Percentiles rank a stretch among this genome's conserved stretches.
phyloP scores from a whole-genome alignment of 2,888 invertebrate species.

The Caenorhabditis drosophilae region DNA sequence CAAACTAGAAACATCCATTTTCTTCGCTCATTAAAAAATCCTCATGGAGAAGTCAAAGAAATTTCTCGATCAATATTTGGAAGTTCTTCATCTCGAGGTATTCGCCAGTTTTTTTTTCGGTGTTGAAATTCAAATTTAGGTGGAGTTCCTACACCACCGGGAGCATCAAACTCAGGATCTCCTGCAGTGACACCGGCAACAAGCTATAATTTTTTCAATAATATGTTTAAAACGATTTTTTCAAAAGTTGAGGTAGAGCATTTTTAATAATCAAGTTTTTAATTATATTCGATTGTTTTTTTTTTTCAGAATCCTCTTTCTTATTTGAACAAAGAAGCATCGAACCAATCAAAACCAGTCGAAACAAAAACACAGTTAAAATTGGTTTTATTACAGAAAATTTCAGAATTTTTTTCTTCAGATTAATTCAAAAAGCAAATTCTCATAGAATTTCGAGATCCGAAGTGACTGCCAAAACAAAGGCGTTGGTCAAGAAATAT shows the following conservation, averaged over 20 bases:
- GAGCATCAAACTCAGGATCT: background rate
- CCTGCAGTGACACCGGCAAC: slow-evolving; percentile 16
- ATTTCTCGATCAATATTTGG: background rate
- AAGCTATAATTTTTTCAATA: slow-evolving; percentile 30
- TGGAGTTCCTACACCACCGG: slow-evolving; percentile 1
- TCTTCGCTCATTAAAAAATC: too few species aligned
- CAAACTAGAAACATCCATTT: too few species aligned
- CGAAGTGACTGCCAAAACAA: slow-evolving; percentile 53
- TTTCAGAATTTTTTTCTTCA: slow-evolving; percentile 4
- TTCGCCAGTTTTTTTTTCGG: background rate
- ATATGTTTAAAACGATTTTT: slow-evolving; percentile 28
- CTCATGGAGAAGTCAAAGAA: too few species aligned
- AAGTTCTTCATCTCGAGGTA: background rate
- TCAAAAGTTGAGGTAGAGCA: slow-evolving; percentile 27
- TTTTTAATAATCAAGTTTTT: slow-evolving; percentile 2
- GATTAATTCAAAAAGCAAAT: slow-evolving; percentile 37
- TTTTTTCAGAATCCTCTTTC: slow-evolving; percentile 31
- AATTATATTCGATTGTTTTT: background rate
- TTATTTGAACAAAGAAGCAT: slow-evolving; percentile 19
- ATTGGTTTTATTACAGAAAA: background rate
- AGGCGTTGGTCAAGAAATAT: slow-evolving; percentile 46
- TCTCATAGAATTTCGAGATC: slow-evolving; percentile 49
- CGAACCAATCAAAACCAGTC: slow-evolving; percentile 8
- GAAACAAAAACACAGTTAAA: slow-evolving; percentile 34
- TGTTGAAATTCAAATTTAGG: background rate